Evolutionary conservation across 2,113 vertebrate species (phyloP).

Genomic region (Willisornis vidua): DNA sequence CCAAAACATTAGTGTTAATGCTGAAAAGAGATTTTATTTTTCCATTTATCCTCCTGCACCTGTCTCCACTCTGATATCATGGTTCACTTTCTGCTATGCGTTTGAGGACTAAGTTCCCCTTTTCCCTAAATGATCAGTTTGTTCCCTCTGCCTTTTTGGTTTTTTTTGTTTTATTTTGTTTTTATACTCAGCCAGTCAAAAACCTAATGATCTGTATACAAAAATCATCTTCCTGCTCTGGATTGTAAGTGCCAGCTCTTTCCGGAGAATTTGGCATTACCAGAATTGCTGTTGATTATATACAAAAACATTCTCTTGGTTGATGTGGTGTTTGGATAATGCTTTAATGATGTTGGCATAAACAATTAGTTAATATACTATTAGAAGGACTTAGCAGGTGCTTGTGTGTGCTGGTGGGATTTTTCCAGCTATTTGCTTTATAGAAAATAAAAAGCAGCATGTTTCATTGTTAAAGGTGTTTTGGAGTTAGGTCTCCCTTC

Average conservation of each 20-base stretch:
- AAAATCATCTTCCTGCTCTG: neutral
- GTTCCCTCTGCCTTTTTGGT: neutral
- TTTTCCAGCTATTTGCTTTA: neutral
- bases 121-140: neutral
- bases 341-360: neutral
- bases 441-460: neutral
- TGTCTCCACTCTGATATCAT: neutral
- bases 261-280: neutral
- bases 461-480: neutral
- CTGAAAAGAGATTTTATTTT: neutral
- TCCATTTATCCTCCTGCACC: neutral
- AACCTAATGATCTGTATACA: neutral
- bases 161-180: neutral
- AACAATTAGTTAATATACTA: slow-evolving; percentile 28
- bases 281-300: slow-evolving; percentile 6
- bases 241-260: neutral
- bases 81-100: neutral
- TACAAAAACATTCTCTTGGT: neutral
- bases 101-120: neutral
- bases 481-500: slow-evolving; percentile 1
- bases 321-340: neutral
- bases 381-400: slow-evolving; percentile 21
- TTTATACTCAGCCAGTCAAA: neutral
- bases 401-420: neutral
- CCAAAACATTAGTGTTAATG: neutral